Percentiles rank a stretch among this genome's conserved stretches.
Conservation (phyloP, 37 sponge, comb jelly and placozoan species). For the Haliclona indistincta region DNA sequence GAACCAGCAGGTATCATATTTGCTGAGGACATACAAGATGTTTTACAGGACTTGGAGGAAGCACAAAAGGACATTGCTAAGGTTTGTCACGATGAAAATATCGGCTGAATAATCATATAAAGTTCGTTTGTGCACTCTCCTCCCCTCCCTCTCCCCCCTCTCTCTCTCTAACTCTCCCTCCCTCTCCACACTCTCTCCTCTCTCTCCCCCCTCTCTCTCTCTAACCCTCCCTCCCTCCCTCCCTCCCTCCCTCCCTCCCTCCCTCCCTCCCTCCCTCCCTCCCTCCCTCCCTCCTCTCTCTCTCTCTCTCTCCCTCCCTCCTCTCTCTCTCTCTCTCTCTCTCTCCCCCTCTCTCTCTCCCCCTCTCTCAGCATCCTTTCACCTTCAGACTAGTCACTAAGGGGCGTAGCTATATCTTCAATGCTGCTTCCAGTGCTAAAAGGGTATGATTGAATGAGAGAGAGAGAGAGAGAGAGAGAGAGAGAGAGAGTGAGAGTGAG, state of each 20-base stretch:
- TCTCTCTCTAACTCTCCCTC: no score
- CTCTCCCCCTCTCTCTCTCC: background rate
- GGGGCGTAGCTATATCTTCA: constrained; percentile 54
- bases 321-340: background rate
- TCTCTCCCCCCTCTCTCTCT: background rate
- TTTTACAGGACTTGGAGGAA: constrained; percentile 10
- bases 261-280: background rate
- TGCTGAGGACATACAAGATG: constrained; percentile 57
- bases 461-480: no score
- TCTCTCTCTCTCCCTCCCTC: background rate
- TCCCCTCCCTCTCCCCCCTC: background rate
- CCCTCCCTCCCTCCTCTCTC: background rate
- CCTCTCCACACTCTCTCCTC: background rate
- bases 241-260: background rate
- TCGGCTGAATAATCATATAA: background rate
- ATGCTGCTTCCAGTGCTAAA: constrained; percentile 44
- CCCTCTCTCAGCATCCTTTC: constrained; percentile 38
- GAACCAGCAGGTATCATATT: constrained; percentile 50
- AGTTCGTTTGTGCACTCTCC: background rate
- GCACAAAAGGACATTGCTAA: constrained; percentile 42
- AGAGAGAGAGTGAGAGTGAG: no score
- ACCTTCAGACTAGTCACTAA: constrained; percentile 60
- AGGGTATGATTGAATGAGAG: constrained; percentile 46
- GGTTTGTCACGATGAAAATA: background rate
- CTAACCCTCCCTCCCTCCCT: no score